These are phyloP conservation scores for Eristalis pertinax DNA, from an alignment of 2,888 invertebrate genomes.

Conservation along the genomic window DNA sequence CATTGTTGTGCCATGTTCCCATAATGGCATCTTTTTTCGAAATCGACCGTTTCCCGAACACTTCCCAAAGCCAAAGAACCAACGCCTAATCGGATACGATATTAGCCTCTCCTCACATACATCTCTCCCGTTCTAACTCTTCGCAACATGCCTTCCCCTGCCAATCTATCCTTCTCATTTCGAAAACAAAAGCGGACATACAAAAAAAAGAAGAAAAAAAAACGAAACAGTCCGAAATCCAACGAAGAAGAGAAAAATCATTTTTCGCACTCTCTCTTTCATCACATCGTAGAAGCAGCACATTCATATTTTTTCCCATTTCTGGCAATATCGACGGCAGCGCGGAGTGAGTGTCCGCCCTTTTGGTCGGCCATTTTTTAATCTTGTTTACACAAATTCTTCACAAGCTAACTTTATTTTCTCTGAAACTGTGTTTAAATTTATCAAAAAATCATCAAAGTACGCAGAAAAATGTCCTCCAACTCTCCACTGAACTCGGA, in stretches of 20 bases:
- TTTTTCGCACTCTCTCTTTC: constrained; percentile 63
- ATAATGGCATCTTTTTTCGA: not conserved
- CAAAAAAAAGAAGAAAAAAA: too few relatives aligned
- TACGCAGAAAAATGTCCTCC: constrained; percentile 55
- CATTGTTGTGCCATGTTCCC: not conserved
- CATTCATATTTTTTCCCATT: constrained; percentile 63
- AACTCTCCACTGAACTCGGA: constrained; percentile 73
- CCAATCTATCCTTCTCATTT: constrained; percentile 30
- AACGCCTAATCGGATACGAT: constrained; percentile 67
- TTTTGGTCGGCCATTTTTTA: constrained; percentile 70
- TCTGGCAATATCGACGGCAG: constrained; percentile 64
- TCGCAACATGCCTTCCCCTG: constrained; percentile 56
- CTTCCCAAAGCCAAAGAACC: constrained; percentile 60
- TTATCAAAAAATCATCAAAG: constrained; percentile 4
- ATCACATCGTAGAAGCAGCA: constrained; percentile 46
- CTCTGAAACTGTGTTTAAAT: constrained; percentile 36
- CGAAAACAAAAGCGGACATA: constrained; percentile 35
- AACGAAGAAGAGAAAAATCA: constrained; percentile 50
- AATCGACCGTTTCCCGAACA: constrained; percentile 26
- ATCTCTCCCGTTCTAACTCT: constrained; percentile 22
- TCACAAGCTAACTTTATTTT: constrained; percentile 49
- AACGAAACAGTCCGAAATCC: constrained; percentile 4
- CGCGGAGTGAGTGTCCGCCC: constrained; percentile 71
- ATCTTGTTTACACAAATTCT: constrained; percentile 70
- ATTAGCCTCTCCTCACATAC: constrained; percentile 8